Evolutionary conservation across 2,888 invertebrate species (phyloP).

Genomic region (Bellardia bayeri): DNA sequence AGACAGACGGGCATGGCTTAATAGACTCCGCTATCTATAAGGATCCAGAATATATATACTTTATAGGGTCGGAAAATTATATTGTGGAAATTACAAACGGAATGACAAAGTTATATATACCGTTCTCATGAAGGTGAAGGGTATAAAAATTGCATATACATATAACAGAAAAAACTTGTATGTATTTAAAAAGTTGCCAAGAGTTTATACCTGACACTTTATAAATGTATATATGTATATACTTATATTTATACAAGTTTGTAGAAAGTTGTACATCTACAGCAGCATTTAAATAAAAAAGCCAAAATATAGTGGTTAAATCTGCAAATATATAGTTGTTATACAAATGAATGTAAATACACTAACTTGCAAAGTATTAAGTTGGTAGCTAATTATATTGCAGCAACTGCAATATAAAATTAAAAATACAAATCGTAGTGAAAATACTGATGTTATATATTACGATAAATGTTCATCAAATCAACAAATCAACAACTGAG

Average conservation of each 20-base stretch:
- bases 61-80: too few relatives aligned
- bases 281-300: conserved; percentile 46
- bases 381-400: neutral
- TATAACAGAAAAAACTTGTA: neutral
- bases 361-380: neutral
- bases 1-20: too few relatives aligned
- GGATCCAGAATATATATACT: too few relatives aligned
- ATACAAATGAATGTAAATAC: neutral
- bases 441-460: too few relatives aligned
- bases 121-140: too few relatives aligned
- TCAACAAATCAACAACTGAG: too few relatives aligned
- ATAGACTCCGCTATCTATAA: too few relatives aligned
- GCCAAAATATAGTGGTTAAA: conserved; percentile 53
- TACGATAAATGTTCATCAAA: too few relatives aligned
- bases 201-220: conserved; percentile 53
- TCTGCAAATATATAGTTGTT: conserved; percentile 44
- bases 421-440: too few relatives aligned
- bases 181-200: conserved; percentile 60
- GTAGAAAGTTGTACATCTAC: neutral
- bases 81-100: too few relatives aligned
- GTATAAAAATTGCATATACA: neutral
- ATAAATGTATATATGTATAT: neutral
- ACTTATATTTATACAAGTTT: neutral
- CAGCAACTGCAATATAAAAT: too few relatives aligned
- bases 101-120: too few relatives aligned